A percentile compares a stretch with the other conserved stretches of the same genome.
These are phyloP conservation scores for Eurypyga helias DNA, from an alignment of 2,113 vertebrate genomes.

Conservation along the genomic window DNA sequence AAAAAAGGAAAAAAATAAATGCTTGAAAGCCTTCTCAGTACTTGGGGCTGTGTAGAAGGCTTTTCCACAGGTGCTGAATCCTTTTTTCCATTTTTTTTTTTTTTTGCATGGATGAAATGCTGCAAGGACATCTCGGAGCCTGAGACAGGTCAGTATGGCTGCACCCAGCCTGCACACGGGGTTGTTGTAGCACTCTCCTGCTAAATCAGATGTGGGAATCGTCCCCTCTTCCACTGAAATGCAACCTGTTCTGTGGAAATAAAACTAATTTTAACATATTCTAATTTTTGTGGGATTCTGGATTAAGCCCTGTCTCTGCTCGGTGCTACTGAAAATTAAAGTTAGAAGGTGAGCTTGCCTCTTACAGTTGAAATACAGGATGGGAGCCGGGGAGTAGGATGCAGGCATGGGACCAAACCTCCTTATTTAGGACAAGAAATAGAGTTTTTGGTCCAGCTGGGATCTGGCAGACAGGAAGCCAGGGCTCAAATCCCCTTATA, in stretches of 20 bases:
- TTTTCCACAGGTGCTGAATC: neutral
- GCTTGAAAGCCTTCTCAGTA: neutral
- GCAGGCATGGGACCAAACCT: neutral
- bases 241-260: neutral
- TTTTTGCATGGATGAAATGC: rapidly evolving
- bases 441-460: neutral
- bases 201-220: neutral
- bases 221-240: neutral
- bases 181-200: neutral
- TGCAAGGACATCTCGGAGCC: neutral
- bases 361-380: neutral
- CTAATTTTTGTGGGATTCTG: neutral
- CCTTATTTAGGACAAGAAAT: neutral
- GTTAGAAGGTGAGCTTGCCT: neutral
- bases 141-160: neutral
- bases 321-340: neutral
- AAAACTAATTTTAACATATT: neutral
- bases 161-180: neutral
- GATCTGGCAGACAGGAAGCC: neutral
- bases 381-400: neutral
- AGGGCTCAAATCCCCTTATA: neutral
- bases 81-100: neutral
- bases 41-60: neutral
- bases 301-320: neutral
- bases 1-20: neutral